Conservation (phyloP, 1,140 invertebrate genomes). For the Drosophila sp. region DNA sequence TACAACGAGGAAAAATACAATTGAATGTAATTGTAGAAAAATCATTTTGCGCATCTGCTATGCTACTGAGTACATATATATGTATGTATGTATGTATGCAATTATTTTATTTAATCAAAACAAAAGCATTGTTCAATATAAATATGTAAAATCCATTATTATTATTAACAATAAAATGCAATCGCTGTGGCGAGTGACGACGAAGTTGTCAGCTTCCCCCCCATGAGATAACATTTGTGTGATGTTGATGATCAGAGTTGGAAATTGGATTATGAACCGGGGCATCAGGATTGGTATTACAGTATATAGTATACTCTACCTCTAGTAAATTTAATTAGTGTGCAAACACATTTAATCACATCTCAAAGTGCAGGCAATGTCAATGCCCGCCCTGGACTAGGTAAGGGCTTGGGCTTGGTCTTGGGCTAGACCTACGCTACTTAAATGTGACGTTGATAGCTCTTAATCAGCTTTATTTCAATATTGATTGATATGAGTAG, state of each 20-base stretch:
- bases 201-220: conserved; percentile 20
- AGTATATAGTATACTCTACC: neutral
- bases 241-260: conserved; percentile 1
- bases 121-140: conserved; percentile 63
- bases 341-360: conserved; percentile 3
- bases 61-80: conserved; percentile 14
- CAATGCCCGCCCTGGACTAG: conserved; percentile 42
- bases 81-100: conserved; percentile 16
- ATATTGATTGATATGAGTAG: conserved; percentile 50
- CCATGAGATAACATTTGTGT: conserved; percentile 2
- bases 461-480: conserved; percentile 58
- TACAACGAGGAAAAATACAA: conserved; percentile 57
- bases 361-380: conserved; percentile 36
- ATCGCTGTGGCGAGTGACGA: conserved; percentile 47
- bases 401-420: conserved; percentile 20
- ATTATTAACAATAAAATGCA: conserved; percentile 45
- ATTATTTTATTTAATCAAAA: conserved; percentile 59
- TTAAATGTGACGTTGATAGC: conserved; percentile 36
- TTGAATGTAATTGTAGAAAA: conserved; percentile 52
- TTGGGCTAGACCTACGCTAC: conserved; percentile 35
- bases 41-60: conserved; percentile 18
- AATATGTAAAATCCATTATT: conserved; percentile 16
- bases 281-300: conserved; percentile 3
- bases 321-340: conserved; percentile 4
- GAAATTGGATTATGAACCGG: conserved; percentile 4